Evolutionary conservation across 2,797 vertebrate genomes (phyloP), one percentile per base, ranked within the genome.

Genomic region (Sarcoramphus papa): DNA sequence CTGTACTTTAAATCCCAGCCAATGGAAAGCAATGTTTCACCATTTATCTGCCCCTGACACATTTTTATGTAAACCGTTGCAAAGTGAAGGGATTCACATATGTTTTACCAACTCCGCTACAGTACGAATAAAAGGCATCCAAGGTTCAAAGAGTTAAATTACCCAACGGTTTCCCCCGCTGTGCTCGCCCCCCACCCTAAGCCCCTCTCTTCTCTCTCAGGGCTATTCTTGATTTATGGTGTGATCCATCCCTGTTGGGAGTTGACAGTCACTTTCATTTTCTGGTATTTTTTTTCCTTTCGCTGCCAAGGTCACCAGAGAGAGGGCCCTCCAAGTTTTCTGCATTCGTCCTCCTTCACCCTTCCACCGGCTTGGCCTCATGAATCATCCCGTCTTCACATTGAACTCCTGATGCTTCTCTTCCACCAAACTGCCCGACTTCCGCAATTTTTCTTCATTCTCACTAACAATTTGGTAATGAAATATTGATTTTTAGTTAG

Each of bases 401-500:
- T 99, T 98, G 99, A 99, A 99, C 99, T 98, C 98, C 98, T 98
- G 97, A 98, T 98, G 98, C 99, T 98, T 99, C 98, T 98, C 98
- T 98, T 98, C 98, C 98, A 98, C 99, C 98, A 97, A 98, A 98
- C 98, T 97, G 98, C 98, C 98, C 98, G 98, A 99, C 99, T 99
- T 99, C 99, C 98, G 98, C 99, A 98, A 99, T 99, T 99, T 99
- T 99, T 99, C 99, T 99, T 99, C 99, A 99, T 99, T 99, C 99
- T 98, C 98, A 97, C 99, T 99, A 99, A 99, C 99, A 99, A 99
- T 99, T 99, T 99, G 99, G 99, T 99, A 99, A 99, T 99, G 99
- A 99, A 99, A 99, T 99, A 99, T 99, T 99, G 99, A 99, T 99
- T 99, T 99, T 99, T 99, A 99, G 99, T 99, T 99, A 99, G 99